A percentile compares a stretch with the other conserved stretches of the same genome.
phyloP scores from a whole-genome alignment of 2,113 vertebrate species.

The Himantopus leucocephalus region DNA sequence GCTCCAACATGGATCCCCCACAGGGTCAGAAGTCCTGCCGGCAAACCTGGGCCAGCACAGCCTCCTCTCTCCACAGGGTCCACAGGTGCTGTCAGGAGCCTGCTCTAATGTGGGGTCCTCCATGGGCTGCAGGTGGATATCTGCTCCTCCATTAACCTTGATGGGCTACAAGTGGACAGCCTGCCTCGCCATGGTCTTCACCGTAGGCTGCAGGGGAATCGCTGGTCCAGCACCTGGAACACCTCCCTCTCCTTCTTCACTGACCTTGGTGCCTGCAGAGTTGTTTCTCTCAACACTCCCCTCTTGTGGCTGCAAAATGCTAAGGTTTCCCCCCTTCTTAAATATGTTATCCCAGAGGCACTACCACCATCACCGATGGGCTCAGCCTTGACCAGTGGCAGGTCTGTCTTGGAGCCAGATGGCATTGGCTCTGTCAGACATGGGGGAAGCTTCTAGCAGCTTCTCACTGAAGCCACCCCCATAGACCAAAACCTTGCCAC shows the following conservation, averaged over 20 bases:
- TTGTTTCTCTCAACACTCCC: background rate
- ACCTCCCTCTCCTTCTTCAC: background rate
- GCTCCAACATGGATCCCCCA: background rate
- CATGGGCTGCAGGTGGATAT: background rate
- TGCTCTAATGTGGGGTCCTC: fast-evolving
- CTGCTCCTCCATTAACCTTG: background rate
- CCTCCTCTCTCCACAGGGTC: no score
- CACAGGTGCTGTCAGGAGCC: background rate
- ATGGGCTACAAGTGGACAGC: background rate
- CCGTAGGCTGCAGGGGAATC: background rate
- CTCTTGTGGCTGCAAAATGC: background rate
- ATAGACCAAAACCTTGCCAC: background rate
- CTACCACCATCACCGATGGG: background rate
- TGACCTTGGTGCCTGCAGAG: background rate
- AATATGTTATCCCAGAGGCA: background rate
- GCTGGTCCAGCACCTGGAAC: no score
- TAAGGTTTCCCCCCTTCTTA: background rate
- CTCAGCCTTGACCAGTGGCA: fast-evolving
- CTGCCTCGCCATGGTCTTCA: background rate
- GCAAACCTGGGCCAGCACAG: fast-evolving
- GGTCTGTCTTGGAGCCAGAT: fast-evolving
- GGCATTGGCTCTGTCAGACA: fast-evolving
- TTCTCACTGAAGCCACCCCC: background rate
- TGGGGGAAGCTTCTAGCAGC: background rate
- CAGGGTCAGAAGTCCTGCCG: background rate